phyloP scores from a whole-genome alignment of 2,113 vertebrate genomes.

The Scortum barcoo region DNA sequence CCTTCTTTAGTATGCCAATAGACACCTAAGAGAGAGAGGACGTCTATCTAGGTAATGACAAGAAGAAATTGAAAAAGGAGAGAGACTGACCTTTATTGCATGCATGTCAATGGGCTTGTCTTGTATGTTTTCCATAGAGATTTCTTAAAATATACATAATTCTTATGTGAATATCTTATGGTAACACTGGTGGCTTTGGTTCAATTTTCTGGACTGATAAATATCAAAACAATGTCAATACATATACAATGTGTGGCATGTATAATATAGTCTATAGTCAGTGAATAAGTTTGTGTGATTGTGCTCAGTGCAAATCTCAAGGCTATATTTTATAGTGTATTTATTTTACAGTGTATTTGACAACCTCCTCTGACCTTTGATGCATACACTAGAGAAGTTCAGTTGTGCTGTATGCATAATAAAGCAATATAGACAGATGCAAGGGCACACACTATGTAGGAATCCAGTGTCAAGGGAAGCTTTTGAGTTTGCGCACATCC shows the following conservation, averaged over 20 bases:
- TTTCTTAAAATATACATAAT: slow-evolving; percentile 24
- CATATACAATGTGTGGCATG: slow-evolving; percentile 14
- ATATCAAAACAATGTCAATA: slow-evolving; percentile 38
- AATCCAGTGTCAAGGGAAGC: slow-evolving; percentile 5
- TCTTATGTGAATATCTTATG: slow-evolving; percentile 27
- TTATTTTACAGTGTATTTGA: slow-evolving; percentile 30
- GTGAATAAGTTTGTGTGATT: slow-evolving; percentile 25
- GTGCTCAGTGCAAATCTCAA: slow-evolving; percentile 16
- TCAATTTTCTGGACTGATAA: slow-evolving; percentile 46
- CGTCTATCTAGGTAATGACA: slow-evolving; percentile 60
- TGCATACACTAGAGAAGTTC: slow-evolving; percentile 2
- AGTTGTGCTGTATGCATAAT: slow-evolving; percentile 1
- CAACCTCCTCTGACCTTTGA: neutral
- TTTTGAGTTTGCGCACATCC: slow-evolving; percentile 8
- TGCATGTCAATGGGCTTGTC: slow-evolving; percentile 55
- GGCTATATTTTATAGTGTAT: slow-evolving; percentile 22
- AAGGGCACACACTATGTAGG: neutral
- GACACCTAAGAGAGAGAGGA: slow-evolving; percentile 42
- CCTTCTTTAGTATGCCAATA: slow-evolving; percentile 54
- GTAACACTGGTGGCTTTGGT: slow-evolving; percentile 20
- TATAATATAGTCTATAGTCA: slow-evolving; percentile 13
- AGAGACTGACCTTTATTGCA: slow-evolving; percentile 65
- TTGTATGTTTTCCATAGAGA: slow-evolving; percentile 33
- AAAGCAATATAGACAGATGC: slow-evolving; percentile 20
- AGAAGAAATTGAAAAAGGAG: slow-evolving; percentile 64